phyloP scores from a whole-genome alignment of 2,113 vertebrate species.

The Serinus canaria region DNA sequence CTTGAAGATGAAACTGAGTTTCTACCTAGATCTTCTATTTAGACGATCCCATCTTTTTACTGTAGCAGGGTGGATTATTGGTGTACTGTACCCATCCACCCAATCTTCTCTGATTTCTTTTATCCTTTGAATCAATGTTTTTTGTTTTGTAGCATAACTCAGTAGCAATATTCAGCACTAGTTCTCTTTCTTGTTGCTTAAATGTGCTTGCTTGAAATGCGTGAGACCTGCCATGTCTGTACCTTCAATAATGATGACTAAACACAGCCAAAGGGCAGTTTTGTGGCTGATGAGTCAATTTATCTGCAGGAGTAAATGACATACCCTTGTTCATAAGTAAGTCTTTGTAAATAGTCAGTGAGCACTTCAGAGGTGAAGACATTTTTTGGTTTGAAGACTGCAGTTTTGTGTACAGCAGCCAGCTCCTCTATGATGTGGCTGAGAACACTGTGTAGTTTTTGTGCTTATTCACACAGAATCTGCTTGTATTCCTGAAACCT shows the following conservation, averaged over 20 bases:
- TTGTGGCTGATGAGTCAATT: conserved; percentile 11
- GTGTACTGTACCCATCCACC: neutral
- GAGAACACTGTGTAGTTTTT: neutral
- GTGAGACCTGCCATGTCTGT: neutral
- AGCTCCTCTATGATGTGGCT: neutral
- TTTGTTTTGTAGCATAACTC: neutral
- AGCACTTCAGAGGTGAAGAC: neutral
- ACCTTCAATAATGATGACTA: neutral
- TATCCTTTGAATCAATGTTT: neutral
- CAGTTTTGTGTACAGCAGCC: neutral
- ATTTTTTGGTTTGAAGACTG: neutral
- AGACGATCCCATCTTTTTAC: neutral
- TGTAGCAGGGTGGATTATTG: neutral
- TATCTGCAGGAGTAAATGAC: neutral
- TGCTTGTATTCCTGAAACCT: neutral
- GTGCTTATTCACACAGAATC: neutral
- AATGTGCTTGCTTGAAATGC: neutral
- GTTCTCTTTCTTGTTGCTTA: neutral
- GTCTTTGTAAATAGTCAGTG: neutral
- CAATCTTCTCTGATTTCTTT: neutral
- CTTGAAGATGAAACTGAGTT: neutral
- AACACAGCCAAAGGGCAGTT: conserved; percentile 9
- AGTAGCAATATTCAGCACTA: neutral
- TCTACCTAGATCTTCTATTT: neutral
- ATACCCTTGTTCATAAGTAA: neutral